A percentile compares a stretch with the other conserved stretches of the same genome.
These are phyloP conservation scores for Dryobates pubescens DNA, from an alignment of 2,797 vertebrate species.

Conservation along the genomic window DNA sequence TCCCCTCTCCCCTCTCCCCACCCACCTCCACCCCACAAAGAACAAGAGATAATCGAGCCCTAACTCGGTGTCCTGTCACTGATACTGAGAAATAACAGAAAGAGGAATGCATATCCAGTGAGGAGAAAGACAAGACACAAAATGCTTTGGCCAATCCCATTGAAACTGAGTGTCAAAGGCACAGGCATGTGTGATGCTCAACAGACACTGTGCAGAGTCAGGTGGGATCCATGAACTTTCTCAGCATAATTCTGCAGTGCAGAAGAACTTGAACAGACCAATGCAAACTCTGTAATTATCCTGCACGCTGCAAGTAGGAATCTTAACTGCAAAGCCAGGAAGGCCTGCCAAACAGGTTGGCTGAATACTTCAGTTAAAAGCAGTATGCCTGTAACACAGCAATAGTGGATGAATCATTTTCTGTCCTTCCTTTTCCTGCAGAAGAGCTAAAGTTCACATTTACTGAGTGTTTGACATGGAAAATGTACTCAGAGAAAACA, in stretches of 20 bases:
- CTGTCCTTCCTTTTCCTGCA: background rate
- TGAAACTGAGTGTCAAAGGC: background rate
- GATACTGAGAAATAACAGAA: background rate
- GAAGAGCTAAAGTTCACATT: background rate
- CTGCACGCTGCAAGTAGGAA: background rate
- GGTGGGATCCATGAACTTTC: background rate
- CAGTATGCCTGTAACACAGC: background rate
- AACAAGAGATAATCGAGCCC: background rate
- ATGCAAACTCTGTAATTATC: background rate
- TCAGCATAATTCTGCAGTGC: background rate
- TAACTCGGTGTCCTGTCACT: rapidly evolving
- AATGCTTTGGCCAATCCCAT: background rate
- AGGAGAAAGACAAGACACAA: background rate
- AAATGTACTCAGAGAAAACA: slow-evolving; percentile 3
- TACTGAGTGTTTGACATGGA: background rate
- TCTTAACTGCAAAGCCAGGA: background rate
- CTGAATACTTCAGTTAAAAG: background rate
- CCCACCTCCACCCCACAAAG: background rate
- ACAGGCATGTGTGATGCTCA: rapidly evolving
- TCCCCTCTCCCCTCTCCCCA: too few species aligned
- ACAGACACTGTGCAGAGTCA: background rate
- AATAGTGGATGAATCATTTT: background rate
- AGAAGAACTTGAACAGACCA: background rate
- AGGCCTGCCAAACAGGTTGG: background rate
- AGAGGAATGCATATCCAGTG: background rate